These are phyloP conservation scores for Notarius lentiginosus DNA, from an alignment of 2,113 vertebrate genomes.

Conservation along the genomic window DNA sequence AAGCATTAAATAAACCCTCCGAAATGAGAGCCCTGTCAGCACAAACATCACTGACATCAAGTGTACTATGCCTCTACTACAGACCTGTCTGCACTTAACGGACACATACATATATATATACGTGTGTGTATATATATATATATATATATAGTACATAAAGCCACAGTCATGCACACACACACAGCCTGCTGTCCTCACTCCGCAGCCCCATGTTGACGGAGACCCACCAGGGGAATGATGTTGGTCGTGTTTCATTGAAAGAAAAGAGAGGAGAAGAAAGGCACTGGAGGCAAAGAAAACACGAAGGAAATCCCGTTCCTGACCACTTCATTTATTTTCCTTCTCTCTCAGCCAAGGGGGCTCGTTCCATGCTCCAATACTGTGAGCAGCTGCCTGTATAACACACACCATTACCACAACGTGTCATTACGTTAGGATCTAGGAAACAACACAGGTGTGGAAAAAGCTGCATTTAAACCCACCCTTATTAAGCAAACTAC, in stretches of 20 bases:
- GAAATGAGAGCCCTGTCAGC: conserved; percentile 41
- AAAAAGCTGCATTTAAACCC: background rate
- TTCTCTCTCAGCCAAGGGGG: background rate
- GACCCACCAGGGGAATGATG: conserved; percentile 39
- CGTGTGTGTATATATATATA: background rate
- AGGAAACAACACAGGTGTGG: conserved; percentile 5
- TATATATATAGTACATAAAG: background rate
- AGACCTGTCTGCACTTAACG: conserved; percentile 54
- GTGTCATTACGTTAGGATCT: background rate
- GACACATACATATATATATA: background rate
- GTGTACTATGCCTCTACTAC: conserved; percentile 54
- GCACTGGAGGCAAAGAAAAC: conserved; percentile 19
- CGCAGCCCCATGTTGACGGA: conserved; percentile 43
- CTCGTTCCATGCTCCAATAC: background rate
- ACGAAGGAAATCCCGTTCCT: conserved; percentile 26
- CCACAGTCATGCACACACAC: conserved; percentile 1
- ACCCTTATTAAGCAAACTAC: background rate
- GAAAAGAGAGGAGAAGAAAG: conserved; percentile 33
- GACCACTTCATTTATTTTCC: conserved; percentile 32
- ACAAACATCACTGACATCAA: conserved; percentile 45
- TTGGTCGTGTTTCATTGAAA: conserved; percentile 41
- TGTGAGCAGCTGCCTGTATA: background rate
- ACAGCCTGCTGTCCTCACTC: conserved; percentile 45
- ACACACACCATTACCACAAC: background rate
- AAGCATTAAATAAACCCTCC: conserved; percentile 36